Conservation (phyloP, 2,797 vertebrate genomes). For the Myotis pilosus region DNA sequence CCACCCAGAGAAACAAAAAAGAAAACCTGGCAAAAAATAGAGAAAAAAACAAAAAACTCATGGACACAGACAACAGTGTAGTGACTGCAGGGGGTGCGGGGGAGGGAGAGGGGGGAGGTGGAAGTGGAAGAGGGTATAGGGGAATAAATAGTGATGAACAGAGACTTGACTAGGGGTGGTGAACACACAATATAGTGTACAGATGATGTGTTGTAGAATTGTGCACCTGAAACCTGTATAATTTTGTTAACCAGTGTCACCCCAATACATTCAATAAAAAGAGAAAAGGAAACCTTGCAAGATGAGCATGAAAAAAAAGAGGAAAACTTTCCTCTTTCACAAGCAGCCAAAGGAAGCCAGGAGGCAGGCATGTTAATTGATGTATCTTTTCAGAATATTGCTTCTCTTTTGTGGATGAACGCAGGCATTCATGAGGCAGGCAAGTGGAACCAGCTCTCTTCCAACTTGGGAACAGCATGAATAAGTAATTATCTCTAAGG, state of each 20-base stretch:
- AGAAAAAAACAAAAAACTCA: background rate
- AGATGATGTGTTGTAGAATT: background rate
- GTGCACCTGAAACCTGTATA: background rate
- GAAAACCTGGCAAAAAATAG: background rate
- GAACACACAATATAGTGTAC: background rate
- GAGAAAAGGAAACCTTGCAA: background rate
- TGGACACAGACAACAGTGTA: background rate
- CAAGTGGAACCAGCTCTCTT: background rate
- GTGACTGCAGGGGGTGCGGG: background rate
- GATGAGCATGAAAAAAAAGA: background rate
- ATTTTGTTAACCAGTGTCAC: background rate
- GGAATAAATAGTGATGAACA: background rate
- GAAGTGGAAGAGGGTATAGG: background rate
- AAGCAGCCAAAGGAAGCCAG: background rate
- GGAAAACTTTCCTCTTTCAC: background rate
- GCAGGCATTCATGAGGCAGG: background rate
- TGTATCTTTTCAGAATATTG: constrained; percentile 23
- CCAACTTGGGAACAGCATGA: background rate
- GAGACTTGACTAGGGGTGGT: background rate
- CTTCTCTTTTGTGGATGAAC: constrained; percentile 41
- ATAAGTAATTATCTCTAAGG: constrained; percentile 23
- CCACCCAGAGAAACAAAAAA: background rate
- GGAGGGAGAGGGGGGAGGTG: background rate
- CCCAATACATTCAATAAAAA: background rate
- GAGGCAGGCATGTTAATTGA: background rate